phyloP scores from a whole-genome alignment of 2,113 vertebrate species.

The Hirundichthys speculiger region DNA sequence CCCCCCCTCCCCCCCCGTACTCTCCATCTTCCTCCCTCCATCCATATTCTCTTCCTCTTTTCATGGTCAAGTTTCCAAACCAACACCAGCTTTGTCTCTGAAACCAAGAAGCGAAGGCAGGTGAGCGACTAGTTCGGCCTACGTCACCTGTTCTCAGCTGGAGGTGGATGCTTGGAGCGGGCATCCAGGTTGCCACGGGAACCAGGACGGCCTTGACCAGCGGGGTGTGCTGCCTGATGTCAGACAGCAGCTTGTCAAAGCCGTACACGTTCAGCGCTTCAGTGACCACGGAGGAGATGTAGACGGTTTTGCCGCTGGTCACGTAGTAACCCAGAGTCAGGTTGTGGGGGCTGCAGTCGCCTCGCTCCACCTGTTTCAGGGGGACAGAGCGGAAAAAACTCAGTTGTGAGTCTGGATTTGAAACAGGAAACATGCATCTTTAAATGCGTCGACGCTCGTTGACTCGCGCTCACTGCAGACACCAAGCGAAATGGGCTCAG shows the following conservation, averaged over 20 bases:
- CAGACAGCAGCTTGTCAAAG: constrained; percentile 85
- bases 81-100: too few species aligned
- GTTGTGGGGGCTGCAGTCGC: constrained; percentile 86
- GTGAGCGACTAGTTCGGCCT: not conserved
- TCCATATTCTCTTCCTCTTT: not conserved
- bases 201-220: constrained; percentile 86
- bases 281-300: constrained; percentile 83
- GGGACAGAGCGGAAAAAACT: too few species aligned
- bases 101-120: too few species aligned
- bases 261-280: constrained; percentile 86
- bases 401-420: too few species aligned
- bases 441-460: too few species aligned
- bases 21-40: not conserved
- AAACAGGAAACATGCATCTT: too few species aligned
- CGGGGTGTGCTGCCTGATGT: constrained; percentile 86
- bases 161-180: constrained; percentile 84
- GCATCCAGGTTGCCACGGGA: constrained; percentile 86
- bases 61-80: not conserved
- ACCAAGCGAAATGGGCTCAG: not conserved
- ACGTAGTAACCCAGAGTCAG: constrained; percentile 92
- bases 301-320: constrained; percentile 83
- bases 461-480: too few species aligned
- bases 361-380: constrained; percentile 83
- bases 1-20: constrained; percentile 25
- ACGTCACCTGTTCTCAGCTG: constrained; percentile 92